phyloP scores from a whole-genome alignment of 1,140 invertebrate genomes.

The Achatina immaculata region DNA sequence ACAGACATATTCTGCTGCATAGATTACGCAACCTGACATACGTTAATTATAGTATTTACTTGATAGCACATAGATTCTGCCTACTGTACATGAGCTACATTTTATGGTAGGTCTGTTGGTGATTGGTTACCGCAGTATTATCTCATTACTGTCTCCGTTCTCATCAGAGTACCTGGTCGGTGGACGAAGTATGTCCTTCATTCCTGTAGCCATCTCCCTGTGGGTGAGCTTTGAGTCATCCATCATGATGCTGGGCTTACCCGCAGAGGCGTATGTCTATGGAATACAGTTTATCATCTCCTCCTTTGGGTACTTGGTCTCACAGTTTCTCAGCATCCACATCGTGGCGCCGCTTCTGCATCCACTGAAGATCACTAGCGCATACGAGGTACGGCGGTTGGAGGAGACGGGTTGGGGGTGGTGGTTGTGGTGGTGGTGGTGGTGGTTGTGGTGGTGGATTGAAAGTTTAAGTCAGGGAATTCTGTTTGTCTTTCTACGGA shows the following conservation, averaged over 20 bases:
- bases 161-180: constrained; percentile 81
- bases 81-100: too few relatives aligned
- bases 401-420: too few relatives aligned
- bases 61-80: too few relatives aligned
- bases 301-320: constrained; percentile 48
- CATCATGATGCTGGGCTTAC: constrained; percentile 72
- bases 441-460: too few relatives aligned
- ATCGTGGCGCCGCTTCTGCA: constrained; percentile 67
- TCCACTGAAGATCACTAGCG: constrained; percentile 68
- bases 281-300: constrained; percentile 51
- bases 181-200: constrained; percentile 70
- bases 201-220: constrained; percentile 62
- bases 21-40: too few relatives aligned
- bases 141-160: neutral
- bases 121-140: too few relatives aligned
- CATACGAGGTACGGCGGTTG: constrained; percentile 71
- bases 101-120: too few relatives aligned
- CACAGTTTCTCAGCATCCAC: constrained; percentile 58
- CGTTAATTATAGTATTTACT: too few relatives aligned
- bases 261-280: constrained; percentile 59
- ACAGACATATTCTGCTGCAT: too few relatives aligned
- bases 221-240: constrained; percentile 63
- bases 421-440: too few relatives aligned
- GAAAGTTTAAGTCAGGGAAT: too few relatives aligned
- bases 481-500: too few relatives aligned